A percentile compares a stretch with the other conserved stretches of the same genome.
These are phyloP conservation scores for Charina bottae DNA, from an alignment of 2,113 vertebrate genomes.

Conservation along the genomic window DNA sequence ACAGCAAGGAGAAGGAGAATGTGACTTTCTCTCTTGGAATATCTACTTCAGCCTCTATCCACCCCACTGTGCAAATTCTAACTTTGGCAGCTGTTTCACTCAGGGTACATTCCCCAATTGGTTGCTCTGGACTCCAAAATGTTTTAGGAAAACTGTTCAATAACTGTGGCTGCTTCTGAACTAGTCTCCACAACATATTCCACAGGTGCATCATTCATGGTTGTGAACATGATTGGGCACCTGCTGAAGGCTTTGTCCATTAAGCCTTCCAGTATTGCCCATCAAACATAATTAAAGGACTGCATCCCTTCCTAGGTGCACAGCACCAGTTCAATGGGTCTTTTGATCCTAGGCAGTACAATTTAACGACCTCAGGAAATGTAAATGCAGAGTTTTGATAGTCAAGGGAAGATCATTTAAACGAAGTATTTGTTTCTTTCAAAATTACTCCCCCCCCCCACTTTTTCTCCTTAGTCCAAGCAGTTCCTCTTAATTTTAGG, in stretches of 20 bases:
- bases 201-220: neutral
- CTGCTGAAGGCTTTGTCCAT: neutral
- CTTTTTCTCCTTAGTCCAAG: neutral
- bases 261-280: neutral
- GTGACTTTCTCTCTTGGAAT: neutral
- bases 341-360: neutral
- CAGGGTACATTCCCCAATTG: neutral
- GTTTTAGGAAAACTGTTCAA: neutral
- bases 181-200: neutral
- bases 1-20: neutral
- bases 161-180: neutral
- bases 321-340: neutral
- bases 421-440: neutral
- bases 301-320: neutral
- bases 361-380: neutral
- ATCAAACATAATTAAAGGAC: neutral
- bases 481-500: slow-evolving; percentile 8
- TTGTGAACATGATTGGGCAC: neutral
- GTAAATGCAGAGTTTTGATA: neutral
- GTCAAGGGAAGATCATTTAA: neutral
- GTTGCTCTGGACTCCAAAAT: neutral
- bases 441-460: neutral
- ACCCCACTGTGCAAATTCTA: neutral
- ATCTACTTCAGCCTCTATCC: neutral
- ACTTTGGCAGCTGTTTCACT: neutral